A percentile compares a stretch with the other conserved stretches of the same genome.
Conservation (phyloP, 2,113 vertebrate genomes). For the Fukomys damarensis region DNA sequence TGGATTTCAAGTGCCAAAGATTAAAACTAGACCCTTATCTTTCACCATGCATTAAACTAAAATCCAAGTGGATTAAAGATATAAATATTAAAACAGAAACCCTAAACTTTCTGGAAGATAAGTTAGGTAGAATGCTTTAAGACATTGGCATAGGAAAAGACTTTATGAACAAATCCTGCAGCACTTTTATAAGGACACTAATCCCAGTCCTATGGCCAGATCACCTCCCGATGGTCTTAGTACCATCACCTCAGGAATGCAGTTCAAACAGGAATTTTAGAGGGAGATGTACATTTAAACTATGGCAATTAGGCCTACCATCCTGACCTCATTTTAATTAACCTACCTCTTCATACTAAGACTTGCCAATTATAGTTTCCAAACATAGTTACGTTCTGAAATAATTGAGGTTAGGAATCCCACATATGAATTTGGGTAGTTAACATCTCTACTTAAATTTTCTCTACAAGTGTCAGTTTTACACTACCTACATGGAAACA, state of each 20-base stretch:
- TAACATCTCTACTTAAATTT: constrained; percentile 51
- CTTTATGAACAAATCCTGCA: too few species aligned
- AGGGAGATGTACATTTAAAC: neutral
- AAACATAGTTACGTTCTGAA: neutral
- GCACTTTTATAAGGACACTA: neutral
- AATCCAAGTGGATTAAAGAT: too few species aligned
- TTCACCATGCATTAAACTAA: too few species aligned
- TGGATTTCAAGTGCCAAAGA: too few species aligned
- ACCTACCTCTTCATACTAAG: neutral
- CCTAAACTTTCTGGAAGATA: too few species aligned
- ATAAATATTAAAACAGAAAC: too few species aligned
- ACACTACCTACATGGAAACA: constrained; percentile 70
- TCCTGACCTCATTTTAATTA: neutral
- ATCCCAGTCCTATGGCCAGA: neutral
- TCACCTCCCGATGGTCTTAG: too few species aligned
- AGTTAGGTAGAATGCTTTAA: too few species aligned
- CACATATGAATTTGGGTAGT: neutral
- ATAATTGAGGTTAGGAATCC: neutral
- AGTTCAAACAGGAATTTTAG: neutral
- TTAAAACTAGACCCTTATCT: too few species aligned
- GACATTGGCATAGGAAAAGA: too few species aligned
- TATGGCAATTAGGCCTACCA: neutral
- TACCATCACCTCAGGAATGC: neutral
- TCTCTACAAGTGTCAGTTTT: constrained; percentile 70
- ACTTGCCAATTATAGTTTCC: neutral